Base-by-base conservation (phyloP, 2,888 invertebrate genomes). In the Drosophila antonietae region DNA sequence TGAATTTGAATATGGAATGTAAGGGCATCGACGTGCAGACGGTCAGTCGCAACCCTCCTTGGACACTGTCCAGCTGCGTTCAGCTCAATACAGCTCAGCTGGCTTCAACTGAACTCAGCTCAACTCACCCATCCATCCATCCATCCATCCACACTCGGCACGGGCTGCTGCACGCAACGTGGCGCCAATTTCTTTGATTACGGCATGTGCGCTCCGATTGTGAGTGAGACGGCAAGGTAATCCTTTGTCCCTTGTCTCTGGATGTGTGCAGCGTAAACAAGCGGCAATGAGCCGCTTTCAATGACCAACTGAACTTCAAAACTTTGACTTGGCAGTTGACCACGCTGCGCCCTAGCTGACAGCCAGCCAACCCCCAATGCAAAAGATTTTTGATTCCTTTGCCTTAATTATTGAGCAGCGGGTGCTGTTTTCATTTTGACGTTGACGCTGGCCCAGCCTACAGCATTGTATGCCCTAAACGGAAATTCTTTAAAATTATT, bases 271-370 rank as follows among this genome's bases (percentile, higher is more conserved):
- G 18, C 67, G 75, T 76, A 80, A 73, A 79, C 67, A 79, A 70
- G 68, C 84, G 77, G 80, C 81, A 79, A 59, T 68, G 71, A 73
- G 65, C 67, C 59, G 70, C 76, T 76, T 81, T 88, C 78, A 88
- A 83, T 90, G 90, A 90, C 90, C 90, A 90, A 90, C 83, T 88
- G 88, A 90, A 90, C 88, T 90, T 90, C 81, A 83, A 86, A 83
- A 84, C 86, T 88, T 89, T 74, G 74, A 83, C 78, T 79, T 72
- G 72, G 60, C 69, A 67, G 62, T 55, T 79, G 78, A 83, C 78
- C 78, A 77, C 44, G 15, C 56, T 23, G 39, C 46, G 37, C 37
- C 18, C 23, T 23, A 44, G 12, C 46, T 55, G 57, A 28, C 61
- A 68, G 59, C 15, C 46, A 67, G 46, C 61, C 64, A 72, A 78